Base-by-base conservation (phyloP, 2,797 vertebrate species). In the Xyrichtys novacula region DNA sequence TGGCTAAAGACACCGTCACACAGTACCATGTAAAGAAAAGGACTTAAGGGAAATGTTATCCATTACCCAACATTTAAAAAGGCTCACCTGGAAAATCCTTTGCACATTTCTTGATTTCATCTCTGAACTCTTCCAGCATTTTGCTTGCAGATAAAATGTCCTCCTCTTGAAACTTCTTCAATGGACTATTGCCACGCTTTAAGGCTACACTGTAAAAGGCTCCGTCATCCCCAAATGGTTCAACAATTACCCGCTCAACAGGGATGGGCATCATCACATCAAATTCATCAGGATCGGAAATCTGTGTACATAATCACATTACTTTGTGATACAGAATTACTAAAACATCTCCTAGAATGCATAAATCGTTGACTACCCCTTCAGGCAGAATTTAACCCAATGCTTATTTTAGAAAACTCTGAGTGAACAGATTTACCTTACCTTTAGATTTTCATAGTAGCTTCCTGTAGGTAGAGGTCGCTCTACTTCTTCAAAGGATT, bases 261-360 rank as follows among this genome's bases (percentile, higher is more conserved):
- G 62, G 74, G 15, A 96, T 50, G 19, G 87, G 78, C 65, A 97
- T 56, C 96, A 98, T 97, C 49, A 97, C 85, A 36, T 97, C 96
- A 83, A 97, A 98, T 83, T 98, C 96, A 66, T 97, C 93, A 16
- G 96, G 95, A 65, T 91, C 68, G 47, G 88, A 92, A 79, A 97
- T 93, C 96, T 98, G 88, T 39, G 25, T 64, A 68, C n/a, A 56
- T 36, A 72, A 4, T 72, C 32, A 53, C 17, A 44, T 16, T 2
- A 57, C n/a, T n/a, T n/a, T n/a, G n/a, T n/a, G n/a, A n/a, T 6
- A 1, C 5, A 10, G 22, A 34, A 43, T 19, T n/a, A 25, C 16
- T 34, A 0, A 15, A 31, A 10, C 6, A 22, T 49, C 22, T 52
- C 19, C 3, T 16, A 31, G 3, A 3, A 46, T 12, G 4, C 36